These are phyloP conservation scores for Nemotelus nigrinus DNA, from an alignment of 2,888 invertebrate species.

Conservation along the genomic window DNA sequence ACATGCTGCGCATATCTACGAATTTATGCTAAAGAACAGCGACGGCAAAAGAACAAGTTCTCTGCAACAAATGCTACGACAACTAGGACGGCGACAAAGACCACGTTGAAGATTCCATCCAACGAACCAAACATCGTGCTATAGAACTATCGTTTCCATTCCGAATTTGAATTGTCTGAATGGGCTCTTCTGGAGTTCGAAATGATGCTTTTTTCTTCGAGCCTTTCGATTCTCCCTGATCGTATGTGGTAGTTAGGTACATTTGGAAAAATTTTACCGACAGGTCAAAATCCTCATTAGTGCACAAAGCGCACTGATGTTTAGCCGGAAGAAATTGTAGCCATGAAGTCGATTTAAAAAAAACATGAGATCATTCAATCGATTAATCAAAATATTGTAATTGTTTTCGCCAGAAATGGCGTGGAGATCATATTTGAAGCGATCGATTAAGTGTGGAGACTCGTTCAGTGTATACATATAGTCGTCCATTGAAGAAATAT, in stretches of 20 bases:
- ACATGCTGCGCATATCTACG: slow-evolving; percentile 8
- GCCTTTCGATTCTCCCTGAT: neutral
- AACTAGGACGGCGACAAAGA: neutral
- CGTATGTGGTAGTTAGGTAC: neutral
- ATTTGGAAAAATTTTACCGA: slow-evolving; percentile 25
- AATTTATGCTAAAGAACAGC: neutral
- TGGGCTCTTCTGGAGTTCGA: neutral
- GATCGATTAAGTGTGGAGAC: no score
- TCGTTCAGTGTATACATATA: no score
- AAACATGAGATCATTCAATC: slow-evolving; percentile 27
- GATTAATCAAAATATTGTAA: slow-evolving; percentile 33
- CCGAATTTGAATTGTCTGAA: slow-evolving; percentile 18
- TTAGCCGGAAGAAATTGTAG: slow-evolving; percentile 40
- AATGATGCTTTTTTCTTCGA: neutral
- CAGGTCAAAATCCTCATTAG: slow-evolving; percentile 41
- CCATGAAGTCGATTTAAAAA: slow-evolving; percentile 12
- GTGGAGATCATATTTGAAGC: neutral
- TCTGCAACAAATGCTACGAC: neutral
- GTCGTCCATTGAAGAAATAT: no score
- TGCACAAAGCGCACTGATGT: slow-evolving; percentile 1
- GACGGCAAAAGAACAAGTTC: neutral
- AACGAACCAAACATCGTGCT: neutral
- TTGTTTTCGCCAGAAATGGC: slow-evolving; percentile 23
- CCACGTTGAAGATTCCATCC: neutral
- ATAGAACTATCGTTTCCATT: slow-evolving; percentile 33